Conservation (phyloP, 2,113 vertebrate genomes). For the Lanius ludovicianus region DNA sequence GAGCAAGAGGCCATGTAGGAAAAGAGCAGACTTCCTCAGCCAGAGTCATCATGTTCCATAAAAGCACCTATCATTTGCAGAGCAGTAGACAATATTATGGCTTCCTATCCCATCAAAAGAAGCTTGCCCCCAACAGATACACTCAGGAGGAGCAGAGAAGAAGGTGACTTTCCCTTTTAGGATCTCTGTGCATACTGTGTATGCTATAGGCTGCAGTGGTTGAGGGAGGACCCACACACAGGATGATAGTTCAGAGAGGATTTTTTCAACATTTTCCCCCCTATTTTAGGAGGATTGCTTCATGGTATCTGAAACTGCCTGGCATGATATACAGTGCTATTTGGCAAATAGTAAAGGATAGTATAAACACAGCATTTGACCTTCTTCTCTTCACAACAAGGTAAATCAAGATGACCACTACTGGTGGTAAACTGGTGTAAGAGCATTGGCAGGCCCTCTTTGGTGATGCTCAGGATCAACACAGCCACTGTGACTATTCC, state of each 20-base stretch:
- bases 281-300: neutral
- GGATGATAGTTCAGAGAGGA: neutral
- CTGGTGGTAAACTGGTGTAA: neutral
- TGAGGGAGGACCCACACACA: neutral
- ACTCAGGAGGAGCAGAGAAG: neutral
- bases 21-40: neutral
- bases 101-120: neutral
- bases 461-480: neutral
- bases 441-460: neutral
- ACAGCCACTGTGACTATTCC: neutral
- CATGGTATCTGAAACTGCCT: neutral
- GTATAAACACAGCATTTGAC: neutral
- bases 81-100: neutral
- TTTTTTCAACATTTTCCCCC: neutral
- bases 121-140: neutral
- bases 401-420: neutral
- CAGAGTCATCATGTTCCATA: neutral
- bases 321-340: neutral
- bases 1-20: neutral
- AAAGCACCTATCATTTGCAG: neutral
- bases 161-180: neutral
- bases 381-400: neutral
- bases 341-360: neutral
- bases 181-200: neutral
- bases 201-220: accelerated